Percentiles rank a stretch among this genome's conserved stretches.
These are phyloP conservation scores for Istiophorus platypterus DNA, from an alignment of 2,113 vertebrate species.

Conservation along the genomic window DNA sequence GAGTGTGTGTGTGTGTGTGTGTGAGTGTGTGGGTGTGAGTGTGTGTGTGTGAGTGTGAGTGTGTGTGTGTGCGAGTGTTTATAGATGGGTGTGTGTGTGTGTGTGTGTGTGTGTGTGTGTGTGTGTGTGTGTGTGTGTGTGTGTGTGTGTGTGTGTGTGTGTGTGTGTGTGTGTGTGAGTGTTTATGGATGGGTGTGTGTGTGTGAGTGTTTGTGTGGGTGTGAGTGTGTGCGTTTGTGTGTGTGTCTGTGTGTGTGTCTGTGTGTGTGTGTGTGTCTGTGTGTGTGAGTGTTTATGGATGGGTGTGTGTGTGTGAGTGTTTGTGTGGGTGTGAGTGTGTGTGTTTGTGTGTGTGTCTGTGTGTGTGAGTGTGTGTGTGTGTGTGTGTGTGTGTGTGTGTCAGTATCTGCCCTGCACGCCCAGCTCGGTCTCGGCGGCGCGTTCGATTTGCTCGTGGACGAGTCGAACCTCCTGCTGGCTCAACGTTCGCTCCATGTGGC, in stretches of 20 bases:
- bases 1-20: constrained; percentile 20
- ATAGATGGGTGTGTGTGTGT: constrained; percentile 4
- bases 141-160: constrained; percentile 3
- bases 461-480: constrained; percentile 88
- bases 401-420: constrained; percentile 91
- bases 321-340: constrained; percentile 58
- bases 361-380: constrained; percentile 4
- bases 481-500: constrained; percentile 93
- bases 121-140: constrained; percentile 40
- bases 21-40: constrained; percentile 83
- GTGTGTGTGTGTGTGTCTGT: constrained; percentile 20
- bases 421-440: constrained; percentile 83
- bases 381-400: constrained; percentile 42
- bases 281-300: too few species aligned
- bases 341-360: constrained; percentile 8
- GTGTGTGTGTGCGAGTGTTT: constrained; percentile 21
- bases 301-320: constrained; percentile 81
- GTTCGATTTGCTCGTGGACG: constrained; percentile 87
- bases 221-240: constrained; percentile 16
- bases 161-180: constrained; percentile 74
- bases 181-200: too few species aligned
- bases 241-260: constrained; percentile 86
- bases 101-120: constrained; percentile 7
- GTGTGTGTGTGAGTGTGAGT: background rate
- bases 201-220: background rate